These are phyloP conservation scores for Hermaeophaga mercurialis DNA, from an alignment of 2,888 invertebrate genomes.

Conservation along the genomic window DNA sequence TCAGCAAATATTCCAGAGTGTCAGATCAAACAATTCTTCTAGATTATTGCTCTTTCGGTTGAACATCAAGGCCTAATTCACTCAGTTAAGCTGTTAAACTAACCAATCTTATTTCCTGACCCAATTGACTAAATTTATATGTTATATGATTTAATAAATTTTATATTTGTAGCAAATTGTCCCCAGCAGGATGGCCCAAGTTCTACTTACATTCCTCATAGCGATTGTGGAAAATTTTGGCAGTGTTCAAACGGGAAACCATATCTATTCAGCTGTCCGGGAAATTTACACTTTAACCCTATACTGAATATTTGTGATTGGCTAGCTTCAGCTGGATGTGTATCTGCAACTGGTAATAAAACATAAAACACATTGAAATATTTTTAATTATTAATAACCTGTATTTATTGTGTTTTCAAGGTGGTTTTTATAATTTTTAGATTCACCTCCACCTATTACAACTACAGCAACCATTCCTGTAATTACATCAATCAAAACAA, in stretches of 20 bases:
- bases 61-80: too few relatives aligned
- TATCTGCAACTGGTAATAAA: not conserved
- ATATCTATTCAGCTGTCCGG: constrained; percentile 7
- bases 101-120: too few relatives aligned
- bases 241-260: constrained; percentile 27
- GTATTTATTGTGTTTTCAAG: too few relatives aligned
- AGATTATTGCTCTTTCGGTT: too few relatives aligned
- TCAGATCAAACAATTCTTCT: too few relatives aligned
- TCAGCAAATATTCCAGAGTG: too few relatives aligned
- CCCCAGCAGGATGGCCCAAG: not conserved
- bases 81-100: too few relatives aligned
- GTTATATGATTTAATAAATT: too few relatives aligned
- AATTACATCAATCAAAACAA: not conserved
- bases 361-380: not conserved
- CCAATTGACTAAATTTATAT: too few relatives aligned
- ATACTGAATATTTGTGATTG: constrained; percentile 22
- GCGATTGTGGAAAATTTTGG: constrained; percentile 27
- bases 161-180: constrained; percentile 18
- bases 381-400: too few relatives aligned
- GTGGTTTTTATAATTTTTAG: too few relatives aligned
- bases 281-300: constrained; percentile 17
- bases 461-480: constrained; percentile 4
- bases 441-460: too few relatives aligned
- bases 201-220: constrained; percentile 6
- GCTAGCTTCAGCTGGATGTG: constrained; percentile 14